Evolutionary conservation across 2,797 vertebrate genomes (phyloP), one percentile per base, ranked within the genome.

Genomic region (Gobionotothen gibberifrons): DNA sequence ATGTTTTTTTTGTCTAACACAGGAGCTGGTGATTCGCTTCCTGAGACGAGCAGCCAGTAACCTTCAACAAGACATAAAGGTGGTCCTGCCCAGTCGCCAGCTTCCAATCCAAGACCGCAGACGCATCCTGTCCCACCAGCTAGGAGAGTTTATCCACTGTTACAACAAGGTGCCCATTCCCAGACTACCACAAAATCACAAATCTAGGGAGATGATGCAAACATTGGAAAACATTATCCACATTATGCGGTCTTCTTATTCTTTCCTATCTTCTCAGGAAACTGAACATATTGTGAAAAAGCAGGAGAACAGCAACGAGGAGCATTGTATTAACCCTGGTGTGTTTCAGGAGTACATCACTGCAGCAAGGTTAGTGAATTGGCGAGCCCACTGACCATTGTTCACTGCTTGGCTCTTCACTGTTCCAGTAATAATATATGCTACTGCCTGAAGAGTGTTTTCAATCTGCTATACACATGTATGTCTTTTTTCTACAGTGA

Each of bases 11-110:
- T 47, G n/a, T 61, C 60, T 78, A 58, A 58, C 62, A 56, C 77
- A 99, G 98, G 97, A 99, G 76, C 92, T 99, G 58, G 95, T 99
- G 76, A 94, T 97, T 75, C 96, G 96, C 67, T 99, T 99, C 85
- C 93, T 99, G 80, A 96, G 93, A 85, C 92, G 94, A 88, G 98
- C 97, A 54, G 95, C 96, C 76, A 94, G 91, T 87, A 99, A 98
- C 87, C 95, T 99, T 40, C 96, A 94, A 26, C 95, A 96, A 74
- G 96, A 97, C 32, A 78, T 98, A 83, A 93, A 85, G 81, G 87
- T 98, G 91, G 90, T 94, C 17, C 76, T 97, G 53, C 97, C 97
- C 59, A 96, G 94, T 78, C 94, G 87, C 12, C 94, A 91, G 43
- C 74, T 97, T 14, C 92, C 96, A 3, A 89, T 95, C 2, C 87